phyloP scores from a whole-genome alignment of 2,797 vertebrate genomes.

The Falco novaeseelandiae region DNA sequence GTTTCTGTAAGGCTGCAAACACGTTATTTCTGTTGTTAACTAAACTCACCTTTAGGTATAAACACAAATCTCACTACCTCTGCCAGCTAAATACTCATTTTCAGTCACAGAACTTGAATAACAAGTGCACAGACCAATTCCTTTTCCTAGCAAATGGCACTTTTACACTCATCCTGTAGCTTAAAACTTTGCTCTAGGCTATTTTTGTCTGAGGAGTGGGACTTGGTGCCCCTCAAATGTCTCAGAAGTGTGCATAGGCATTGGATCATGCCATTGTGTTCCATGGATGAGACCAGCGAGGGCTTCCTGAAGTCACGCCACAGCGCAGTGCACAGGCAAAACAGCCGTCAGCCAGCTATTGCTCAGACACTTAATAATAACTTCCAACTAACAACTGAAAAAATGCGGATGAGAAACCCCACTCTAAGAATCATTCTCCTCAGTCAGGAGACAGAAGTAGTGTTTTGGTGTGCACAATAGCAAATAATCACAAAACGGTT shows the following conservation, averaged over 20 bases:
- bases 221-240: background rate
- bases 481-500: background rate
- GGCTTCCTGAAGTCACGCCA: background rate
- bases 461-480: background rate
- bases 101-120: background rate
- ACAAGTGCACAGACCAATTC: background rate
- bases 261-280: accelerated
- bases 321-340: background rate
- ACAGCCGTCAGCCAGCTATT: background rate
- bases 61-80: background rate
- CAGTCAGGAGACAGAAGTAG: background rate
- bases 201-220: background rate
- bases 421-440: background rate
- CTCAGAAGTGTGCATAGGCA: background rate
- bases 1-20: background rate
- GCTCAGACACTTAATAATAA: background rate
- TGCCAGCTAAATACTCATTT: background rate
- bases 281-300: accelerated
- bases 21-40: background rate
- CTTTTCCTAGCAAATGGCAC: background rate
- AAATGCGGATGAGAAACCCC: background rate
- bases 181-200: background rate
- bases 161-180: background rate
- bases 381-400: background rate
- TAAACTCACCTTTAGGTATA: background rate